Base-by-base conservation (phyloP, 1,140 invertebrate species). In the Anagrus nilaparvatae region DNA sequence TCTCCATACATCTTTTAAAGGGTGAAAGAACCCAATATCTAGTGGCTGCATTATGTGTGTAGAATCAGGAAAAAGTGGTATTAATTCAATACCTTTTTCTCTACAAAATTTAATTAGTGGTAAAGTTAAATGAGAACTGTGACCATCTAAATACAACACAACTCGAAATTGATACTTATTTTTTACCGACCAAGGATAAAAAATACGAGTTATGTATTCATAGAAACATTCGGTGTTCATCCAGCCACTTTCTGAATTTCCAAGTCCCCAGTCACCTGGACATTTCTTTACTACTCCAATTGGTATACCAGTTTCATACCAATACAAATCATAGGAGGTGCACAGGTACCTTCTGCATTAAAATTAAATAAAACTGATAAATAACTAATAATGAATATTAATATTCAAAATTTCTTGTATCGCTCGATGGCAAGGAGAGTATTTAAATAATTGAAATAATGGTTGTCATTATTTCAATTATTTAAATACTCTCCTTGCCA, bases 201-300 rank as follows among this genome's bases (percentile, higher is more conserved):
- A 60, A 13, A 57, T 49, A 48, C 61, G 58, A 21, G 51, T 44
- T 12, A 64, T 46, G 47, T 59, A 67, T 43, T 65, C 57, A 48
- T 49, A 65, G 44, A 69, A 69, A 13, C 46, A 54, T 47, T 52
- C 51, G 16, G 40, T 45, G 28, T 44, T 67, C 62, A 64, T 67
- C 61, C 64, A 68, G 3, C 62, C 56, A 39, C 29, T 54, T 18
- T 62, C 53, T 24, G 56, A 51, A 25, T 46, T 23, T 28, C 61
- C 61, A 18, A 63, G 18, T 21, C 47, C 55, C 55, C 60, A 67
- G 10, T 47, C 33, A 32, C 25, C 5, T 33, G 62, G 61, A 16
- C 56, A 38, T 40, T 43, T 56, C 16, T 43, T 20, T 40, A 41
- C 42, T 19, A 65, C 49, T 25, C 54, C 40, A 34, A 40, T 27